Conservation (phyloP, 1,140 invertebrate species). For the Cecropterus lyciades region DNA sequence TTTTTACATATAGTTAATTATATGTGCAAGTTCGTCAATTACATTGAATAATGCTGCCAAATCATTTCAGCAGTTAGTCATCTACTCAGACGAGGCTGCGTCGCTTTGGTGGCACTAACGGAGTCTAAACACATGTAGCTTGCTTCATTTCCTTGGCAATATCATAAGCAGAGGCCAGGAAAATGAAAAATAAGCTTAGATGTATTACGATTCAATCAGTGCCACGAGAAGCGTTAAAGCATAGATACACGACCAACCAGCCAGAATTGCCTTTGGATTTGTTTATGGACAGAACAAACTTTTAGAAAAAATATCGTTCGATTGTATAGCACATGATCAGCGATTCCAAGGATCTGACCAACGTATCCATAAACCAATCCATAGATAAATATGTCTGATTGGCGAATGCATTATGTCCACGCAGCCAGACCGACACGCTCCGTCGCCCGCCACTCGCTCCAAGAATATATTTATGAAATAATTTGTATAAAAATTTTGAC, state of each 20-base stretch:
- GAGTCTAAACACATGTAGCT: too few relatives aligned
- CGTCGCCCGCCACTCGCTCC: slow-evolving; percentile 64
- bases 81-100: slow-evolving; percentile 68
- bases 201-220: neutral
- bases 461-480: slow-evolving; percentile 74
- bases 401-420: slow-evolving; percentile 28
- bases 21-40: slow-evolving; percentile 78
- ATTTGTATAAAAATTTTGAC: slow-evolving; percentile 82
- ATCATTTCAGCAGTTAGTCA: slow-evolving; percentile 70
- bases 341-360: too few relatives aligned
- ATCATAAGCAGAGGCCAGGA: too few relatives aligned
- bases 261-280: neutral
- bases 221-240: neutral
- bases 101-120: neutral
- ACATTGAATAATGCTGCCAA: slow-evolving; percentile 78
- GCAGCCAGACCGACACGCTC: slow-evolving; percentile 25
- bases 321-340: too few relatives aligned
- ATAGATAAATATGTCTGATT: slow-evolving; percentile 17
- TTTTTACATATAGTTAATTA: slow-evolving; percentile 82
- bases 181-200: neutral
- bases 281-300: too few relatives aligned
- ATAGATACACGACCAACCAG: neutral
- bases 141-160: too few relatives aligned
- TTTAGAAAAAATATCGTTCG: too few relatives aligned
- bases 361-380: neutral